Percentiles rank a stretch among this genome's conserved stretches.
Conservation (phyloP, 1,140 invertebrate species). For the Maniola jurtina region DNA sequence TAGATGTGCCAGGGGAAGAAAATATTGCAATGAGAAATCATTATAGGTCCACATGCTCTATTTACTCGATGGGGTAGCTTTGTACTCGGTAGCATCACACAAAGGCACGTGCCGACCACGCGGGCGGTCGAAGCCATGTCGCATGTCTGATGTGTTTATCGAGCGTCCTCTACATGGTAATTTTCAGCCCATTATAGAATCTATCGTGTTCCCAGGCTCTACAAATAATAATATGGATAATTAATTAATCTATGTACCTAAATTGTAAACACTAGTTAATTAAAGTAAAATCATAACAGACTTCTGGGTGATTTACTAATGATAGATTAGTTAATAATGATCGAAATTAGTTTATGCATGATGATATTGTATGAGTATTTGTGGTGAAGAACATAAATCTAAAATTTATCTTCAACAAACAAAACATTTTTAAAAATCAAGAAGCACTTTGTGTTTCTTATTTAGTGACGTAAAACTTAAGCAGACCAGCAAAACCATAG, state of each 20-base stretch:
- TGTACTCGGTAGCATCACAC: constrained; percentile 6
- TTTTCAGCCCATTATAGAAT: not conserved
- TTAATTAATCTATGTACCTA: no score
- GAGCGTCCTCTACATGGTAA: not conserved
- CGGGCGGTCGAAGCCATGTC: constrained; percentile 16
- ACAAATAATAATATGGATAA: no score
- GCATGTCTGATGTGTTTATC: constrained; percentile 34
- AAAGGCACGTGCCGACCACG: constrained; percentile 25
- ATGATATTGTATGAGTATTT: no score
- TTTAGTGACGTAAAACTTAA: not conserved
- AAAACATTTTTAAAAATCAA: no score
- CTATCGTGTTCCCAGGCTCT: not conserved
- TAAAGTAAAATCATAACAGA: not conserved
- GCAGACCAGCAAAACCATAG: not conserved
- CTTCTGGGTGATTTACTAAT: not conserved
- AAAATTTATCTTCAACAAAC: no score
- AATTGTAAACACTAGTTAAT: no score
- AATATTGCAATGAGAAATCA: not conserved
- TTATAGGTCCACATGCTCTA: not conserved
- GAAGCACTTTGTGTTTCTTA: no score
- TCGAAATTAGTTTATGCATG: no score
- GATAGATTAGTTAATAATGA: no score
- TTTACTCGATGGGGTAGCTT: not conserved
- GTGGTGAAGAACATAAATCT: no score
- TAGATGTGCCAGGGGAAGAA: not conserved